phyloP scores from a whole-genome alignment of 2,113 vertebrate genomes.

The Oncorhynchus mykiss region DNA sequence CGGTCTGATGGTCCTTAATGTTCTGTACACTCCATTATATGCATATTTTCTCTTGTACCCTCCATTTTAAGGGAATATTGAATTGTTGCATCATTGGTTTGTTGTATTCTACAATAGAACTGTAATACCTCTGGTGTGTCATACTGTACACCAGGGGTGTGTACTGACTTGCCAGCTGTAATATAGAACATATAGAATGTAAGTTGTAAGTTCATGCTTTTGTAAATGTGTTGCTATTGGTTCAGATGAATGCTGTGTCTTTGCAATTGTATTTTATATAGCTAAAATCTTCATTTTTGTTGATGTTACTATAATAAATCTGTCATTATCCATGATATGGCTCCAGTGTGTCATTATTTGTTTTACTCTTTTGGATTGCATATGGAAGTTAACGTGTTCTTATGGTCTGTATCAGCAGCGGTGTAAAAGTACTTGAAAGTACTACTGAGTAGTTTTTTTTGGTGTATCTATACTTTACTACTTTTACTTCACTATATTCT shows the following conservation, averaged over 20 bases:
- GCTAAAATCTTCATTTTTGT: slow-evolving; percentile 50
- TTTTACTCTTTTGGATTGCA: not conserved
- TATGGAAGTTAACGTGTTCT: not conserved
- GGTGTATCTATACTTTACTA: no score
- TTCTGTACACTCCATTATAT: not conserved
- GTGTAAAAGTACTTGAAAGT: no score
- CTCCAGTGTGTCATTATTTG: not conserved
- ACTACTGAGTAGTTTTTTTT: no score
- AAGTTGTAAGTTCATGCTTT: slow-evolving; percentile 21
- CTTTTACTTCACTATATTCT: no score
- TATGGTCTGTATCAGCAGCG: no score
- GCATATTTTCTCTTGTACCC: slow-evolving; percentile 19
- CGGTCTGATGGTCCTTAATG: no score
- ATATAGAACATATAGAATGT: not conserved
- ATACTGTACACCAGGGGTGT: not conserved
- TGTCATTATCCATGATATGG: slow-evolving; percentile 5
- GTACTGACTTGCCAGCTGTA: slow-evolving; percentile 20
- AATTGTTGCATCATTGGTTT: slow-evolving; percentile 36
- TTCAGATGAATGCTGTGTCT: slow-evolving; percentile 30
- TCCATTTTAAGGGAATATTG: not conserved
- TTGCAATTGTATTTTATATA: slow-evolving; percentile 32
- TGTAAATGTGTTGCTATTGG: slow-evolving; percentile 38
- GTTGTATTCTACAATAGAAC: slow-evolving; percentile 14
- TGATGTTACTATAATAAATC: slow-evolving; percentile 64
- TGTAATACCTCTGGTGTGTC: no score